Base-by-base conservation (phyloP, 1,140 invertebrate species). In the Procambarus clarkii region DNA sequence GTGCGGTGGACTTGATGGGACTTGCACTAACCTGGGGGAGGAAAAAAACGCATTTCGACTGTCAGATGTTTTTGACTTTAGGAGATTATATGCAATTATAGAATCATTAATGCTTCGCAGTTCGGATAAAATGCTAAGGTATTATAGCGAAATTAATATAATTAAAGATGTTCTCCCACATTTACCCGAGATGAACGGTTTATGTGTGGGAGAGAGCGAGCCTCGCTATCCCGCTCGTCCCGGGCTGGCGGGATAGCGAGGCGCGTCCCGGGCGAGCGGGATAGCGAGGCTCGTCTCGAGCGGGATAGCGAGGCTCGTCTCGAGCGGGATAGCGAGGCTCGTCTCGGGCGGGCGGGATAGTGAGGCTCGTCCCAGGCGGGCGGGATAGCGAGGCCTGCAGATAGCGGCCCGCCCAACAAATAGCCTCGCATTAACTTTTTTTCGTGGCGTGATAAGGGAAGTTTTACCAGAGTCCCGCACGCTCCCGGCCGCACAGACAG, bases 401-500 rank as follows among this genome's bases (percentile, higher is more conserved):
- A 64, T 64, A 64, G 0, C 24, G 69, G 15, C n/a, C 69, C 11
- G 21, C 24, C 69, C 69, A 74, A 74, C 69, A 74, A 34, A 74
- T 74, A n/a, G 15, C 69, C 8, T 74, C 21, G 34, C 69, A 74
- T 74, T 74, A 74, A 74, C 69, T 74, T 71, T 74, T 74, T 34
- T 9, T 21, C n/a, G 7, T 74, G 69, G 24, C 69, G 69, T 34
- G 69, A 74, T 74, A 34, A 74, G 69, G n/a, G n/a, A 74, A 74
- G n/a, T 74, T 74, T 74, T 74, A 34, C 69, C n/a, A 2, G n/a
- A 2, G 69, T 34, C n/a, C 7, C 24, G 24, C 69, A 74, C 69
- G 69, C 69, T 34, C 11, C 24, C 69, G 34, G 69, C 15, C 69
- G n/a, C 24, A n/a, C 24, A 34, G 69, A 24, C 69, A 21, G 34